Evolutionary conservation across 2,797 vertebrate species (phyloP).

Genomic region (Cyprinella venusta): DNA sequence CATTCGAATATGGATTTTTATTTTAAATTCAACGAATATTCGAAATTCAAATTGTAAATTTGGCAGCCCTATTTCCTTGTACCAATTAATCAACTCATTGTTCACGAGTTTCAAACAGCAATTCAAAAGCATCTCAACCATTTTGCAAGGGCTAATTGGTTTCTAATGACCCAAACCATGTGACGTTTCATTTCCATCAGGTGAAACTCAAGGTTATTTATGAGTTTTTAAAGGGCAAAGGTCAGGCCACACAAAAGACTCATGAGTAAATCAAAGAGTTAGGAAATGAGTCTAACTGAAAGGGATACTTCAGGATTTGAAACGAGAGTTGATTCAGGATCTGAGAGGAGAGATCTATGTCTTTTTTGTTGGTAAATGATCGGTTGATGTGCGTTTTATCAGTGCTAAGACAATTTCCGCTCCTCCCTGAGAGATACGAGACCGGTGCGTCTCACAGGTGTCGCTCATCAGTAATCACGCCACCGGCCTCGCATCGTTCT

Average conservation of each 20-base stretch:
- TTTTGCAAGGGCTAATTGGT: conserved; percentile 13
- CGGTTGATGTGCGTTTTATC: too few species aligned
- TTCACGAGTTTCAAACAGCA: background rate
- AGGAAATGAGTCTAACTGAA: background rate
- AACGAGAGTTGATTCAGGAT: too few species aligned
- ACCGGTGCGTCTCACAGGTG: too few species aligned
- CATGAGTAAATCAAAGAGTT: background rate
- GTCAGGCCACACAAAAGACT: background rate
- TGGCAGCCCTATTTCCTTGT: background rate
- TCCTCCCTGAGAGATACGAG: too few species aligned
- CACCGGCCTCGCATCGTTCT: too few species aligned
- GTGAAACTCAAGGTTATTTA: background rate
- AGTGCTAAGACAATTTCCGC: too few species aligned
- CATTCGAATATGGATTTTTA: too few species aligned
- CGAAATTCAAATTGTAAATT: background rate
- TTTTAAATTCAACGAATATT: background rate
- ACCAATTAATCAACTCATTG: background rate
- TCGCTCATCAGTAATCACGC: too few species aligned
- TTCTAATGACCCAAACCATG: conserved; percentile 31
- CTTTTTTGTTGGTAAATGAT: too few species aligned
- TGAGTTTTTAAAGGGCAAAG: background rate
- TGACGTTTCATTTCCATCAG: background rate
- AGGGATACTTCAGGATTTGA: too few species aligned
- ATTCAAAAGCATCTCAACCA: conserved; percentile 18
- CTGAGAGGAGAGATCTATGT: too few species aligned